These are phyloP conservation scores for Sebastes matsubarae DNA, from an alignment of 2,797 vertebrate species.

Conservation along the genomic window DNA sequence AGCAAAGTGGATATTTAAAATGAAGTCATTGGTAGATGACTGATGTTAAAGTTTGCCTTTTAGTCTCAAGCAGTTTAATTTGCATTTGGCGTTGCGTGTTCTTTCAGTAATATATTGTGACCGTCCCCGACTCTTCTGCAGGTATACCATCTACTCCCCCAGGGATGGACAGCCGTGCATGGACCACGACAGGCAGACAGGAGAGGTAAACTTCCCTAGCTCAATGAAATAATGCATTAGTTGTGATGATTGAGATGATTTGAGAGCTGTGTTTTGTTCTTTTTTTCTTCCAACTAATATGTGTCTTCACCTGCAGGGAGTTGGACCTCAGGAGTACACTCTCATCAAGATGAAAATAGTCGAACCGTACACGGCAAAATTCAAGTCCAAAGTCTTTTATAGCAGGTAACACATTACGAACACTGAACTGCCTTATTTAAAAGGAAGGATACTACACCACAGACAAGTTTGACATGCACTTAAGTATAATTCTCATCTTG, in stretches of 20 bases:
- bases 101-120: neutral
- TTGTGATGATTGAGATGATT: neutral
- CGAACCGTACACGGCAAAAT: slow-evolving; percentile 91
- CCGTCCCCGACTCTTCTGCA: slow-evolving; percentile 61
- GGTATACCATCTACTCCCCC: slow-evolving; percentile 97
- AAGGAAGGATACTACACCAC: neutral
- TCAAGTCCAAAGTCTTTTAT: slow-evolving; percentile 88
- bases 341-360: slow-evolving; percentile 96
- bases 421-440: neutral
- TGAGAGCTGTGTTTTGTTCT: neutral
- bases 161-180: slow-evolving; percentile 98
- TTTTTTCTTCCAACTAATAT: neutral
- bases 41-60: neutral
- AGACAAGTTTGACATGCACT: neutral
- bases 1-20: neutral
- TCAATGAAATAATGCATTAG: neutral
- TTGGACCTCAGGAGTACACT: slow-evolving; percentile 96
- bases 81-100: neutral
- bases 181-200: slow-evolving; percentile 99
- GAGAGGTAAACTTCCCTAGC: slow-evolving; percentile 85
- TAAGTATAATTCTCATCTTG: neutral
- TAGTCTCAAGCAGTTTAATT: neutral
- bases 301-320: slow-evolving; percentile 82
- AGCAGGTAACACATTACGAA: slow-evolving; percentile 69
- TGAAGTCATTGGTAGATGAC: neutral